Base-by-base conservation (phyloP, 2,888 invertebrate genomes). In the Apotomis turbidana region DNA sequence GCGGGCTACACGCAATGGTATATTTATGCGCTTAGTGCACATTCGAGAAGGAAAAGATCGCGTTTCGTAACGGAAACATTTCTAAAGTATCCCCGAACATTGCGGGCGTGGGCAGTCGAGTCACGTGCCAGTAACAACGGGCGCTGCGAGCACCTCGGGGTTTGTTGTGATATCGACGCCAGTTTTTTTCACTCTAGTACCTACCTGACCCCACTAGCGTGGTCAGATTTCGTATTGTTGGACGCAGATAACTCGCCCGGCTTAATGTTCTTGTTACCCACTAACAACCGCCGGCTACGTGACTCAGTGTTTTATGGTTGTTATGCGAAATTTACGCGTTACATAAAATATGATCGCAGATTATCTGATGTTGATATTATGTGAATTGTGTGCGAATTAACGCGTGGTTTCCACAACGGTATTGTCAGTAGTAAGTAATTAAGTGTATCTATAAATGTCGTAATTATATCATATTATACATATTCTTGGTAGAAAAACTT, bases 91-190 rank as follows among this genome's bases (percentile, higher is more conserved):
- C 87, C 87, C 84, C 77, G 85, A 87, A 87, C 86, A 84, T 85
- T 85, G 80, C 78, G 85, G 85, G 76, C 83, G 83, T 86, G 82
- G 80, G 85, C 84, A 91, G 90, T 85, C 92, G 81, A 84, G 87
- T 90, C 92, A 92, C 92, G 92, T 90, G 75, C 83, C 78, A 79
- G 87, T 85, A 89, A 89, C 90, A 90, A 90, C 90, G 89, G 85
- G 83, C 84, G 85, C 88, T 88, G 86, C 84, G 85, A 86, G 85
- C 86, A 89, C 88, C 90, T 86, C 85, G 87, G 87, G 90, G 90
- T 89, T 90, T 92, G 92, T 91, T 90, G 90, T 90, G 91, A 91
- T 92, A 92, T 89, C 89, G 85, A 84, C 84, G 83, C 79, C 82
- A 83, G 85, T 88, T 90, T 90, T 90, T 91, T 89, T 86, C 86